These are phyloP conservation scores for Leptestheria dahalacensis DNA, from an alignment of 1,140 invertebrate genomes.

Conservation along the genomic window DNA sequence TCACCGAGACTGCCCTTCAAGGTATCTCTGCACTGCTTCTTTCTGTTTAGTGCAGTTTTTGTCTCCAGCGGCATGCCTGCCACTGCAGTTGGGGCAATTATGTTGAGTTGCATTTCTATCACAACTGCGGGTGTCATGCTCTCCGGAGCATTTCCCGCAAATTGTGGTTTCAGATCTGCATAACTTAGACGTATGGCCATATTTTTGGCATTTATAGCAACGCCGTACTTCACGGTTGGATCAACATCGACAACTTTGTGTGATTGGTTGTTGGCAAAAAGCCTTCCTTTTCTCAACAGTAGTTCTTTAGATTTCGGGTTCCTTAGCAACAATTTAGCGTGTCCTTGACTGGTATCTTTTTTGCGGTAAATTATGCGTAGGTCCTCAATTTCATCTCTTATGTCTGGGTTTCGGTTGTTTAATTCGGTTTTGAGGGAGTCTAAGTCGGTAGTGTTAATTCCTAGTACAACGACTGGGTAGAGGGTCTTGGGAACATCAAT, in stretches of 20 bases:
- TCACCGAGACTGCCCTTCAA: not conserved
- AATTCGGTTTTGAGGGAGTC: not conserved
- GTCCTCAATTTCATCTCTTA: not conserved
- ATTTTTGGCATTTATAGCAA: constrained; percentile 1
- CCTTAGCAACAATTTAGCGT: not conserved
- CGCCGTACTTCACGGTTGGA: constrained; percentile 1
- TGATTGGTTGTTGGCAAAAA: not conserved
- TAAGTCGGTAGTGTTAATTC: not conserved
- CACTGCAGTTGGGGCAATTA: not conserved
- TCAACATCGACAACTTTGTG: not conserved
- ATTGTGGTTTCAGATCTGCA: not conserved
- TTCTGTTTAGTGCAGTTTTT: not conserved
- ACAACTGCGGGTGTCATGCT: not conserved
- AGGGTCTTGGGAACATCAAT: not conserved
- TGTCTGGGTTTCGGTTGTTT: not conserved
- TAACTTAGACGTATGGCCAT: not conserved
- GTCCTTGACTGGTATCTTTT: not conserved
- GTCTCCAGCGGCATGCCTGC: not conserved
- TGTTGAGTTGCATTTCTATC: not conserved
- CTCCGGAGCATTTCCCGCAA: not conserved
- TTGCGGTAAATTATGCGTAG: not conserved
- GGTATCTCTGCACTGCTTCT: not conserved
- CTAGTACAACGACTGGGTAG: not conserved
- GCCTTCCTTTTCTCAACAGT: not conserved
- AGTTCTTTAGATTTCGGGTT: not conserved